These are phyloP conservation scores for Drosophila setifemur DNA, from an alignment of 1,140 invertebrate genomes.

Conservation along the genomic window DNA sequence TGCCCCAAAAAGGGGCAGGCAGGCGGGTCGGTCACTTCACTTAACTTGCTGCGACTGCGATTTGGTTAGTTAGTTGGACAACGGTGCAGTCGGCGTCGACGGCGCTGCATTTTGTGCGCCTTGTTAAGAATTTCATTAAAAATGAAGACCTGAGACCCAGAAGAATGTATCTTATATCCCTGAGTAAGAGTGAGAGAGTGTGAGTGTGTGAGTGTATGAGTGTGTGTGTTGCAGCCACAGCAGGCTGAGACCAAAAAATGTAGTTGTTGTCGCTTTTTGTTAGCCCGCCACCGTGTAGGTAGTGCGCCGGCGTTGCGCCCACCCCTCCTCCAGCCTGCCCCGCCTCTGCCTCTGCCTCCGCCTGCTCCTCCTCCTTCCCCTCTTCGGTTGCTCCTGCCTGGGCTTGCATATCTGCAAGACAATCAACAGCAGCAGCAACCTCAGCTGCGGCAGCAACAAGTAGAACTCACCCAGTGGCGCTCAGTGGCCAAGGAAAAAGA, in stretches of 20 bases:
- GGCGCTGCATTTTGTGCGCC: slow-evolving; percentile 76
- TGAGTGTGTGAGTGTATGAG: slow-evolving; percentile 2
- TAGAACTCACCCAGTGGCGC: slow-evolving; percentile 56
- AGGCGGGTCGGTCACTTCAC: slow-evolving; percentile 55
- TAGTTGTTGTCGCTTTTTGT: slow-evolving; percentile 78
- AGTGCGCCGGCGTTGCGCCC: slow-evolving; percentile 70
- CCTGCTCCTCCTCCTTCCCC: neutral
- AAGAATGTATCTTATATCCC: slow-evolving; percentile 63
- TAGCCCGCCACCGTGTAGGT: slow-evolving; percentile 74
- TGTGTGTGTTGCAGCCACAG: slow-evolving; percentile 23
- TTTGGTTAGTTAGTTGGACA: slow-evolving; percentile 74
- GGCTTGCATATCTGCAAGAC: slow-evolving; percentile 76
- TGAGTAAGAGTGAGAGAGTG: neutral
- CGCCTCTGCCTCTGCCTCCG: neutral
- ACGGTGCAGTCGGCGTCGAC: slow-evolving; percentile 21
- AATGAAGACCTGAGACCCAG: slow-evolving; percentile 81
- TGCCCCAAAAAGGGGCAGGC: slow-evolving; percentile 64
- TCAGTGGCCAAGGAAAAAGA: slow-evolving; percentile 55
- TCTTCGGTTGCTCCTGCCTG: slow-evolving; percentile 5
- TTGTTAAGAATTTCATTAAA: slow-evolving; percentile 82
- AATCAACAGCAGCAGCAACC: slow-evolving; percentile 56
- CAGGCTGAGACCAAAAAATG: slow-evolving; percentile 70
- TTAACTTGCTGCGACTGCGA: slow-evolving; percentile 67
- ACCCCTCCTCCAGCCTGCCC: slow-evolving; percentile 8
- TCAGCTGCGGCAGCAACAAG: slow-evolving; percentile 17